A percentile compares a stretch with the other conserved stretches of the same genome.
These are phyloP conservation scores for Catamblyrhynchus diadema DNA, from an alignment of 2,797 vertebrate species.

Conservation along the genomic window DNA sequence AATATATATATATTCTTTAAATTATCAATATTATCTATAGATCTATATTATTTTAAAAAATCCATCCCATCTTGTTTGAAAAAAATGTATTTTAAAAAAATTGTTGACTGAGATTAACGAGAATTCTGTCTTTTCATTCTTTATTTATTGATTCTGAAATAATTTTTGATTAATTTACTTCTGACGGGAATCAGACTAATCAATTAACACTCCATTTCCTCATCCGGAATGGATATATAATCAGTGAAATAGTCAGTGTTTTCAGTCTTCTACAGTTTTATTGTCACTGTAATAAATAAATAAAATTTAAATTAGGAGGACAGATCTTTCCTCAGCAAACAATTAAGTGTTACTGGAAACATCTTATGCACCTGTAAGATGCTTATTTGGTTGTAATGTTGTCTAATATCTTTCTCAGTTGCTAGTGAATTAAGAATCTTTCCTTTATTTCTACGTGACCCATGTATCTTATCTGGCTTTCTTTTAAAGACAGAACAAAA, in stretches of 20 bases:
- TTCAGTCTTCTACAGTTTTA: neutral
- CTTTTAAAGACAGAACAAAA: conserved; percentile 29
- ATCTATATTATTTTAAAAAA: neutral
- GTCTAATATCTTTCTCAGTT: conserved; percentile 23
- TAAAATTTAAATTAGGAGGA: conserved; percentile 18
- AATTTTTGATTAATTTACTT: conserved; percentile 24
- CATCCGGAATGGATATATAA: neutral
- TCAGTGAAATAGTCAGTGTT: neutral
- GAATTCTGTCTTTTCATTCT: neutral
- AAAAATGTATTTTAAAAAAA: neutral
- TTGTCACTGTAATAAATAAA: conserved; percentile 23
- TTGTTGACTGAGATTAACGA: neutral
- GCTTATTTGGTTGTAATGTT: neutral
- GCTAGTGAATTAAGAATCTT: neutral
- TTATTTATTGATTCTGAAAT: neutral
- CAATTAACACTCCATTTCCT: conserved; percentile 17
- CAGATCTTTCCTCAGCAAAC: conserved; percentile 20
- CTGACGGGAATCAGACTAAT: conserved; percentile 27
- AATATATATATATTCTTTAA: neutral
- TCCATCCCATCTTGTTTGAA: neutral
- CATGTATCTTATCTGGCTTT: conserved; percentile 23
- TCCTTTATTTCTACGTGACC: conserved; percentile 24
- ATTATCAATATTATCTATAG: neutral
- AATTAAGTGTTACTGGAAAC: conserved; percentile 41
- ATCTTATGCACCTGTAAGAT: neutral